Base-by-base conservation (phyloP, 2,797 vertebrate species). In the Zalophus californianus region DNA sequence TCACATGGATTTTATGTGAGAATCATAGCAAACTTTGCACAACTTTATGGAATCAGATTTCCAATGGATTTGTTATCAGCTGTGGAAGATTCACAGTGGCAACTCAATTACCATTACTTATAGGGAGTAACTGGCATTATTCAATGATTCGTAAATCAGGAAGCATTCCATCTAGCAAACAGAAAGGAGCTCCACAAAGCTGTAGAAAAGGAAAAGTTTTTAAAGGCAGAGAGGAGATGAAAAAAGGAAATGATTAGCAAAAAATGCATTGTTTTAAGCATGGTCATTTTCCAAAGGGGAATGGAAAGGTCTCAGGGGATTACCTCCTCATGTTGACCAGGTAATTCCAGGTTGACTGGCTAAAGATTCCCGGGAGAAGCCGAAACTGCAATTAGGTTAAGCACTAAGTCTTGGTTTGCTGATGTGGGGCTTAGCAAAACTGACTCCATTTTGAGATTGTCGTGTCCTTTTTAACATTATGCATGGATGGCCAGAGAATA, bases 1-100 rank as follows among this genome's bases (percentile, higher is more conserved):
- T 77, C 70, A 16, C 14, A 89, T 93, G 41, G 1, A 89, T 94
- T 97, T 96, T 93, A 89, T 4, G 52, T 86, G 5, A 98, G 94
- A 96, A 91, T 85, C 20, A 90, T 50, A 60, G 80, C 14, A 87
- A 97, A 92, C 14, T 35, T 21, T 86, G 78, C 8, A 83, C 79
- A 82, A 79, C 0, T 54, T 92, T 75, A 96, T 80, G 68, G 48
- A 38, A 93, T 88, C 95, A 90, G 90, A 58, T 52, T 94, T 95
- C 4, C 25, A 87, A 0, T 54, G 29, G 60, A n/a, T 16, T 21
- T 86, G 7, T 93, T 95, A 41, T 66, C 73, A 96, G 13, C 62
- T 54, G 4, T 83, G 64, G 5, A 10, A 86, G 38, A 82, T 96
- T 95, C 70, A 89, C 18, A 32, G 6, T 1, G 41, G 25, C 9